Percentiles rank a stretch among this genome's conserved stretches.
Conservation (phyloP, 2,888 invertebrate genomes). For the Phaonia tiefii region DNA sequence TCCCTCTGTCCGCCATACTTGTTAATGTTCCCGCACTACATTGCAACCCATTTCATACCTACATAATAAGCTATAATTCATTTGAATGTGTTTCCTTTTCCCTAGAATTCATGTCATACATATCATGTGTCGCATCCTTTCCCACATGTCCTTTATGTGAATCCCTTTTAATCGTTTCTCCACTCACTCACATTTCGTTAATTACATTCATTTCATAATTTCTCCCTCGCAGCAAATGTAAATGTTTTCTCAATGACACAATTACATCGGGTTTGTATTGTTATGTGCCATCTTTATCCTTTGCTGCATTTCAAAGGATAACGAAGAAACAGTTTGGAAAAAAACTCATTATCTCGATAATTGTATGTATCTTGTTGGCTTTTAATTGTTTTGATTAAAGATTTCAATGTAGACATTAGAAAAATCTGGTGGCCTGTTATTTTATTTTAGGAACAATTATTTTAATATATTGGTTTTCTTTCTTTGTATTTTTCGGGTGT, state of each 20-base stretch:
- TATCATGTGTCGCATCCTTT: slow-evolving; percentile 51
- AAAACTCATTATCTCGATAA: slow-evolving; percentile 58
- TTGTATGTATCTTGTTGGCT: slow-evolving; percentile 64
- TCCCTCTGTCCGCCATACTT: too few relatives aligned
- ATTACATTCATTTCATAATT: slow-evolving; percentile 48
- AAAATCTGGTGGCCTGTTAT: slow-evolving; percentile 74
- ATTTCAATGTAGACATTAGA: slow-evolving; percentile 76
- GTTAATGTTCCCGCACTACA: too few relatives aligned
- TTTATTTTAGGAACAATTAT: slow-evolving; percentile 45
- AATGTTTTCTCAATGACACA: slow-evolving; percentile 53
- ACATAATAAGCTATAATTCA: slow-evolving; percentile 19
- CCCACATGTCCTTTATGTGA: slow-evolving; percentile 51
- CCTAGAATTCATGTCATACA: slow-evolving; percentile 47
- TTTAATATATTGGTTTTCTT: slow-evolving; percentile 61
- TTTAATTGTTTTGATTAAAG: slow-evolving; percentile 62
- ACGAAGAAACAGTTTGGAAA: not conserved
- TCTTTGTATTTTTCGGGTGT: not conserved
- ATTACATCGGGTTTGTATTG: not conserved
- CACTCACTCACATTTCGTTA: slow-evolving; percentile 47
- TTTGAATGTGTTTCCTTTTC: slow-evolving; percentile 49
- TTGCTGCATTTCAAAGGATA: not conserved
- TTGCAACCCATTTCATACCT: not conserved
- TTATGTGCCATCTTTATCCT: not conserved
- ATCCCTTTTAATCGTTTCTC: slow-evolving; percentile 42
- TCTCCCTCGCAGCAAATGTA: slow-evolving; percentile 27